Evolutionary conservation across 35 echinoderm and acorn worm genomes (phyloP).

Genomic region (Ophioderma brevispina): DNA sequence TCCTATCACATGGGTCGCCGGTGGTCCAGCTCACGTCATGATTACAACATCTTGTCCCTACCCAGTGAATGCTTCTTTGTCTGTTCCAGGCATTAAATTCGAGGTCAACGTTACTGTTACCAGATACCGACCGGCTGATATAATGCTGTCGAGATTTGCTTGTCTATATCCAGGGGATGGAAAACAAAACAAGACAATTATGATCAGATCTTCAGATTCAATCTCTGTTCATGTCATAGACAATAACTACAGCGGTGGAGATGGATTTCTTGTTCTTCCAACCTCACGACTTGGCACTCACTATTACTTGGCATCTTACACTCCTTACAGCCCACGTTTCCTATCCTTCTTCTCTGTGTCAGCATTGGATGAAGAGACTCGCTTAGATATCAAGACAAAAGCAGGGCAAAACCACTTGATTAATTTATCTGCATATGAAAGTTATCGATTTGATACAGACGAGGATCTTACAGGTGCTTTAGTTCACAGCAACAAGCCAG

Average conservation of each 20-base stretch:
- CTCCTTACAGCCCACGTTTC: neutral
- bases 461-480: neutral
- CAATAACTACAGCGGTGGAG: neutral
- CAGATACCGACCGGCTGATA: neutral
- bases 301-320: neutral
- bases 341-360: neutral
- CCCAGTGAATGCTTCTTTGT: neutral
- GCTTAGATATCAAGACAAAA: neutral
- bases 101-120: neutral
- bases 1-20: no score
- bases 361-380: neutral
- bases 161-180: neutral
- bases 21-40: neutral
- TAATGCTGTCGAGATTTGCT: neutral
- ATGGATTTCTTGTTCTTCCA: neutral
- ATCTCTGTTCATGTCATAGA: neutral
- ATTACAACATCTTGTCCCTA: neutral
- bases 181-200: neutral
- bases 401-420: neutral
- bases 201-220: neutral
- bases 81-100: neutral
- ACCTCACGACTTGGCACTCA: neutral
- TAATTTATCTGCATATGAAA: neutral
- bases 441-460: neutral
- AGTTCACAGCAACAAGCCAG: neutral